These are phyloP conservation scores for Ceyx erithaca DNA, from an alignment of 2,797 vertebrate species.

Conservation along the genomic window DNA sequence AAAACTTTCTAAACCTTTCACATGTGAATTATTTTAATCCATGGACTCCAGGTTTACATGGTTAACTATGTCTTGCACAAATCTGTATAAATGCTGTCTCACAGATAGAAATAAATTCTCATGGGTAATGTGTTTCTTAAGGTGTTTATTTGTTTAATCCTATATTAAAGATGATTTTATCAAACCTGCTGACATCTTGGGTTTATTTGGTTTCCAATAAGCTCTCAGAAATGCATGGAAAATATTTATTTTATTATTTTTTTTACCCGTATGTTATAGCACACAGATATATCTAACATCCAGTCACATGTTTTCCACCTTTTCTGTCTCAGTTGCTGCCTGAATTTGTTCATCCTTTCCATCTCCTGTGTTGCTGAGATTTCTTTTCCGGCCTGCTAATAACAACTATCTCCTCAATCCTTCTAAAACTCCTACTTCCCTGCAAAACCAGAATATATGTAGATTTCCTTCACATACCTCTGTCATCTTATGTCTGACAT, in stretches of 20 bases:
- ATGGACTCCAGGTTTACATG: neutral
- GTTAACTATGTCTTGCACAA: neutral
- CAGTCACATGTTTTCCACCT: neutral
- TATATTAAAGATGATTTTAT: neutral
- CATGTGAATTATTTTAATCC: neutral
- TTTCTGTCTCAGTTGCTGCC: neutral
- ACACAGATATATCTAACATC: accelerated
- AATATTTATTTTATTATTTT: neutral
- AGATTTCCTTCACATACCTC: neutral
- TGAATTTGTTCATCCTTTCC: neutral
- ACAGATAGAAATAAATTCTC: neutral
- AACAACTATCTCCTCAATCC: neutral
- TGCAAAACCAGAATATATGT: neutral
- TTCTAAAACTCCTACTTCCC: neutral
- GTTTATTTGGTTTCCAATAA: neutral
- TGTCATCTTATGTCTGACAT: neutral
- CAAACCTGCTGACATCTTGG: accelerated
- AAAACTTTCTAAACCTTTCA: neutral
- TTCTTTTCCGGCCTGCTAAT: neutral
- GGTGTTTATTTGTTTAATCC: neutral
- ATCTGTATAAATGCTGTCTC: neutral
- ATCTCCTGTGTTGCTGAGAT: neutral
- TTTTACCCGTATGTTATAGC: neutral
- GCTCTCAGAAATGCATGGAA: neutral
- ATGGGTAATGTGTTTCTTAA: accelerated